Percentiles rank a stretch among this genome's conserved stretches.
Conservation (phyloP, 2,113 vertebrate species). For the Tringa solitaria region DNA sequence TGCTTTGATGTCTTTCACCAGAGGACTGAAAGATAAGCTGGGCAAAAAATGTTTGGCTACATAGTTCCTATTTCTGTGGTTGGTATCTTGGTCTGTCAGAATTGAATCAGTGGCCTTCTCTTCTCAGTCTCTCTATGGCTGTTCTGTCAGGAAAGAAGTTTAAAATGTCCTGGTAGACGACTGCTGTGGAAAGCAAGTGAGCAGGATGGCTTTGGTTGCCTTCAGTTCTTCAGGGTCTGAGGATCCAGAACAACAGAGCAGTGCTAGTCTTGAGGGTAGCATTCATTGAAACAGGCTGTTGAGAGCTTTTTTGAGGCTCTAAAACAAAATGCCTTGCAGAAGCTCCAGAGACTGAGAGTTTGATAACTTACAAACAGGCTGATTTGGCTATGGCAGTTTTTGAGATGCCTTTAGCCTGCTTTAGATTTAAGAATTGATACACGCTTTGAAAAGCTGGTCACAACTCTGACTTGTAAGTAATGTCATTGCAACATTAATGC, state of each 20-base stretch:
- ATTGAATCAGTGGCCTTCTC: background rate
- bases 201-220: background rate
- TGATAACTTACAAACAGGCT: background rate
- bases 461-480: background rate
- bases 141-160: background rate
- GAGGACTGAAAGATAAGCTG: background rate
- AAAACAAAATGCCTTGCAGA: background rate
- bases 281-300: background rate
- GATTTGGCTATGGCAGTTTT: background rate
- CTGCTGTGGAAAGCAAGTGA: background rate
- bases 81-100: background rate
- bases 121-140: background rate
- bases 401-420: background rate
- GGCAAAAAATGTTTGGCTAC: background rate
- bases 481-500: background rate
- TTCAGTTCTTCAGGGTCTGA: background rate
- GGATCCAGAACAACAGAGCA: background rate
- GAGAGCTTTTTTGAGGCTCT: background rate
- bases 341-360: background rate
- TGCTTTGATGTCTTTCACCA: background rate
- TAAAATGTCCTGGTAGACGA: background rate
- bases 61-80: background rate
- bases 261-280: background rate
- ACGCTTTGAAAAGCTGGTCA: background rate
- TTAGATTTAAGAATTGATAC: background rate